phyloP scores from a whole-genome alignment of 2,888 invertebrate species.

The Campoplex nolae region DNA sequence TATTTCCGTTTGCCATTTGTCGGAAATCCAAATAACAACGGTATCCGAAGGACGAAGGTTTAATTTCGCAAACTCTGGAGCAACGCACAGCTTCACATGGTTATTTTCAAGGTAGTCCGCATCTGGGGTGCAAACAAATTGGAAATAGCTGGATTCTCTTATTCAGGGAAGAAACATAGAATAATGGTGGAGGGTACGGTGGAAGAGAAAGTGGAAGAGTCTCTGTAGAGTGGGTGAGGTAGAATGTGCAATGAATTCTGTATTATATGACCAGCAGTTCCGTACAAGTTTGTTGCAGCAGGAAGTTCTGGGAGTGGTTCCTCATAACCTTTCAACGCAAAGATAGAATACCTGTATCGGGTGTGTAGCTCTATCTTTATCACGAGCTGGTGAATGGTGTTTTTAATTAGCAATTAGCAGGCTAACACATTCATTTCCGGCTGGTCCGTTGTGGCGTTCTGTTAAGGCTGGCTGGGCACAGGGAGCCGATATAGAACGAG shows the following conservation, averaged over 20 bases:
- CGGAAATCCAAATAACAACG: not conserved
- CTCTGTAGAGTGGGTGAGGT: not conserved
- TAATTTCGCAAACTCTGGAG: not conserved
- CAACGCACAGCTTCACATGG: not conserved
- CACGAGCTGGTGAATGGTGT: conserved; percentile 72
- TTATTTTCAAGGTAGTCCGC: not conserved
- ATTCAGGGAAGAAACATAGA: not conserved
- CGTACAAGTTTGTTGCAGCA: conserved; percentile 28
- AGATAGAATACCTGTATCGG: not conserved
- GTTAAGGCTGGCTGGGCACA: conserved; percentile 69
- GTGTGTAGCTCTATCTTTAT: conserved; percentile 12
- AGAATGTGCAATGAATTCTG: conserved; percentile 29
- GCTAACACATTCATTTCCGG: conserved; percentile 84
- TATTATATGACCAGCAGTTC: conserved; percentile 38
- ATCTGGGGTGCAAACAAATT: not conserved
- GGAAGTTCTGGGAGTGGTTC: not conserved
- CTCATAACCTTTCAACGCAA: not conserved
- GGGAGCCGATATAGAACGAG: conserved; percentile 34
- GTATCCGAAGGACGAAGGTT: not conserved
- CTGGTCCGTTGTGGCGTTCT: conserved; percentile 82
- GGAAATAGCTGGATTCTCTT: not conserved
- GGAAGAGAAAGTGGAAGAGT: not conserved
- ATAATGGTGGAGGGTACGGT: not conserved
- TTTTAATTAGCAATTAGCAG: conserved; percentile 84
- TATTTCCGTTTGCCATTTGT: not conserved